Percentiles rank a stretch among this genome's conserved stretches.
Conservation (phyloP, 1,140 invertebrate species). For the Drosophila dunni region DNA sequence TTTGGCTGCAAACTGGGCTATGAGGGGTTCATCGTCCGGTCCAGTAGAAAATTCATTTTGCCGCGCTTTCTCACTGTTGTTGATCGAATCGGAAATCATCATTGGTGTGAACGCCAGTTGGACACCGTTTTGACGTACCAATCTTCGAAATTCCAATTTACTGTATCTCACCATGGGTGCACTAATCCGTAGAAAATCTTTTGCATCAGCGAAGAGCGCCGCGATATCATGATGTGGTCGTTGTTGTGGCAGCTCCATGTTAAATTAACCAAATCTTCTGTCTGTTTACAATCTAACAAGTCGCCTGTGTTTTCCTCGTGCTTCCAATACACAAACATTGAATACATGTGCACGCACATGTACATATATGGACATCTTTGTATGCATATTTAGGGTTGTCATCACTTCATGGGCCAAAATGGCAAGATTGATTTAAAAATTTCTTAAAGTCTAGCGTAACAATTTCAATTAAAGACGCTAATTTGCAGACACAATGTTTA, state of each 20-base stretch:
- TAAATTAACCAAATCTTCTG: background rate
- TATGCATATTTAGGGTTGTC: background rate
- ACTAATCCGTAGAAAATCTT: constrained; percentile 90
- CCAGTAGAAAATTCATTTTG: constrained; percentile 95
- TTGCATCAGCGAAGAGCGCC: constrained; percentile 87
- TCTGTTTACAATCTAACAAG: constrained; percentile 13
- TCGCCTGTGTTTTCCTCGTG: background rate
- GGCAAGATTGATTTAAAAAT: no score
- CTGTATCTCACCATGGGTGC: constrained; percentile 99
- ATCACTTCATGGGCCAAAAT: no score
- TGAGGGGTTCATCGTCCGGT: constrained; percentile 91
- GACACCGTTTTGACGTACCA: constrained; percentile 89
- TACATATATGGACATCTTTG: no score
- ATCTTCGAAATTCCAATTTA: constrained; percentile 86
- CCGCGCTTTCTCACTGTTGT: constrained; percentile 94
- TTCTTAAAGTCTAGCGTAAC: no score
- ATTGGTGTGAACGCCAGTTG: constrained; percentile 98
- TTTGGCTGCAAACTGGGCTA: constrained; percentile 98
- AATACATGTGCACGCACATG: background rate
- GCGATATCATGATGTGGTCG: constrained; percentile 85
- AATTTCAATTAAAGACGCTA: no score
- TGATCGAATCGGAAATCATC: constrained; percentile 97
- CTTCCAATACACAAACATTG: background rate
- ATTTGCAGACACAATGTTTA: no score
- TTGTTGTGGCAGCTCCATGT: constrained; percentile 55